phyloP scores from a whole-genome alignment of 2,113 vertebrate species.

The Hyperoodon ampullatus region DNA sequence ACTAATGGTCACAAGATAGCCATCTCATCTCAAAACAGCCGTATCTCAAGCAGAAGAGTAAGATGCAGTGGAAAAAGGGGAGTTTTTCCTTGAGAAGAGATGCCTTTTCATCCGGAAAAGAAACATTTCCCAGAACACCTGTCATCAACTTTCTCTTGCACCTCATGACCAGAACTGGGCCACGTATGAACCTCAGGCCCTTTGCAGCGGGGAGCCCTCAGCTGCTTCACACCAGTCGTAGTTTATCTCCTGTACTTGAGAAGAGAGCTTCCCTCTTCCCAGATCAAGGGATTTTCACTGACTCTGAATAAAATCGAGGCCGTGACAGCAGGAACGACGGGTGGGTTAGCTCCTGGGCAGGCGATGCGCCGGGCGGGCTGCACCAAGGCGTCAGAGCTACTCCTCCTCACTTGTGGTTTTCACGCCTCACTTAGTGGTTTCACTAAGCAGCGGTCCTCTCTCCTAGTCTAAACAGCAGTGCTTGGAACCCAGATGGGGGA shows the following conservation, averaged over 20 bases:
- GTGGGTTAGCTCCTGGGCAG: background rate
- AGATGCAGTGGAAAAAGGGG: background rate
- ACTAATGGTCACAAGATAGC: background rate
- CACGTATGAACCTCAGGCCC: accelerated
- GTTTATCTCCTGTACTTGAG: too few relatives aligned
- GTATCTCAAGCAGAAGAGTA: background rate
- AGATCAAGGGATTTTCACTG: background rate
- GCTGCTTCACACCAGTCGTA: accelerated
- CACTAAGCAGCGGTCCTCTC: background rate
- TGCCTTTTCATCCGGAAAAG: background rate
- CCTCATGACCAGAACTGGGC: background rate
- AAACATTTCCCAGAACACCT: background rate
- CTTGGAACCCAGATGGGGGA: too few relatives aligned
- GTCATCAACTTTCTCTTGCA: background rate
- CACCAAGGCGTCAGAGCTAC: accelerated
- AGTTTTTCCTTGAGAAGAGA: background rate
- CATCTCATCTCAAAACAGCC: background rate
- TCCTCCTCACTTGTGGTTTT: background rate
- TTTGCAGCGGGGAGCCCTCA: accelerated
- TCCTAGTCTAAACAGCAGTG: background rate
- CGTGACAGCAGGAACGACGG: accelerated
- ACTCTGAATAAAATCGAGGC: background rate
- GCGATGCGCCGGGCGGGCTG: accelerated
- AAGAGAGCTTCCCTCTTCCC: background rate
- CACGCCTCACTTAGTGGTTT: background rate